Base-by-base conservation (phyloP, 2,113 vertebrate genomes). In the Melanocharis versteri region DNA sequence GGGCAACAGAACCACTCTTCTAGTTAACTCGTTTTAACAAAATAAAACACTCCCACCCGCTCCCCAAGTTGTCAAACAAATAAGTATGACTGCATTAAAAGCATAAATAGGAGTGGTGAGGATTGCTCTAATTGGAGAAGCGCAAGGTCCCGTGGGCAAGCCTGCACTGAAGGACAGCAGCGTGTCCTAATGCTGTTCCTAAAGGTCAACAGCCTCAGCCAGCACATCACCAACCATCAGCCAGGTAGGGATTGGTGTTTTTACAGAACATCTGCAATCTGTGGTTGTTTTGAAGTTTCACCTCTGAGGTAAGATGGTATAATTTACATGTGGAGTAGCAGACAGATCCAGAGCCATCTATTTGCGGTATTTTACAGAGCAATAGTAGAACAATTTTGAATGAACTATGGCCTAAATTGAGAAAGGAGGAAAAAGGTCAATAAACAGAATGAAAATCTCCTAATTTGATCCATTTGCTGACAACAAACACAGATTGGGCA, bases 401-500 rank as follows among this genome's bases (percentile, higher is more conserved):
- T 66, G 85, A 95, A 95, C 95, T 88, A 66, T 37, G 56, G 58
- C 71, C 87, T 92, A 87, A 95, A 85, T 53, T 58, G 83, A 96
- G 51, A 75, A 88, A 87, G 28, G 35, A 89, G 51, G 86, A 13
- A 86, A 94, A 83, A 94, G 90, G 92, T 96, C 92, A 94, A 86
- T 93, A 93, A 95, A 95, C 94, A 95, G 89, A 95, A 95, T 65
- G 73, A 93, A 94, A 96, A 84, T 95, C 86, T 90, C 66, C 86
- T 95, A 94, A 97, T 94, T 93, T 53, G 54, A 96, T 95, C 93
- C 89, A 93, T 94, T 97, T 96, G 66, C 89, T 96, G 87, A 96
- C 94, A 94, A 96, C 92, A 96, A 96, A 95, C 94, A 96, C 87
- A 94, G 94, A 90, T 57, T 96, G 94, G 96, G 94, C 96, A 96